A percentile compares a stretch with the other conserved stretches of the same genome.
Conservation (phyloP, 2,888 invertebrate genomes). For the Rotaria magnacalcarata region DNA sequence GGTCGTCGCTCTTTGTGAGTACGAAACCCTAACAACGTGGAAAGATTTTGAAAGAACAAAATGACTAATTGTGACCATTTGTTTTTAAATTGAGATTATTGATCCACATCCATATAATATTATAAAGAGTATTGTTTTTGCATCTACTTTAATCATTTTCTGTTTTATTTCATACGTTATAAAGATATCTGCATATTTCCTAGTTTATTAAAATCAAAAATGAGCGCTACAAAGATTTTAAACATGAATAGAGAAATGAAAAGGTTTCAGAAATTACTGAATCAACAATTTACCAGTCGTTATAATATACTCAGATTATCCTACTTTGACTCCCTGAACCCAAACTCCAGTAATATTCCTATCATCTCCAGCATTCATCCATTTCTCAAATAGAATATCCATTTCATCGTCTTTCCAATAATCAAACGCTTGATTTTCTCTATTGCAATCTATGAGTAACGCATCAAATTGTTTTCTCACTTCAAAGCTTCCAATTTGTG, state of each 20-base stretch:
- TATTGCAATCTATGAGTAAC: constrained; percentile 69
- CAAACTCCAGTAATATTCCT: constrained; percentile 74
- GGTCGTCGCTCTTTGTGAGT: too few species aligned
- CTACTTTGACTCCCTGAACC: constrained; percentile 60
- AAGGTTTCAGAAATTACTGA: not conserved
- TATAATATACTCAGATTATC: not conserved
- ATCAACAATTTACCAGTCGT: not conserved
- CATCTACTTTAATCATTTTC: too few species aligned
- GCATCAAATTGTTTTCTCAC: constrained; percentile 82
- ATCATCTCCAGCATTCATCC: constrained; percentile 68
- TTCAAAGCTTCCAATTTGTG: constrained; percentile 73
- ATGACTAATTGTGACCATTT: too few species aligned
- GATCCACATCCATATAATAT: too few species aligned
- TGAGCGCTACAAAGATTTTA: not conserved
- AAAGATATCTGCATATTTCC: not conserved
- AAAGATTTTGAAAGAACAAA: too few species aligned
- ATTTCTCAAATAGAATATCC: constrained; percentile 52
- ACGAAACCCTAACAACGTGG: too few species aligned
- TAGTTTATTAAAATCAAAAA: not conserved
- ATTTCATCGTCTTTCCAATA: constrained; percentile 50
- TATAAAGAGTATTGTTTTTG: too few species aligned
- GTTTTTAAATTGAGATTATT: too few species aligned
- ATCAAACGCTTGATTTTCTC: constrained; percentile 54
- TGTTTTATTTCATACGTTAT: too few species aligned
- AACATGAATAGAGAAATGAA: not conserved